Base-by-base conservation (phyloP, 1,140 invertebrate species). In the Formica selysi region DNA sequence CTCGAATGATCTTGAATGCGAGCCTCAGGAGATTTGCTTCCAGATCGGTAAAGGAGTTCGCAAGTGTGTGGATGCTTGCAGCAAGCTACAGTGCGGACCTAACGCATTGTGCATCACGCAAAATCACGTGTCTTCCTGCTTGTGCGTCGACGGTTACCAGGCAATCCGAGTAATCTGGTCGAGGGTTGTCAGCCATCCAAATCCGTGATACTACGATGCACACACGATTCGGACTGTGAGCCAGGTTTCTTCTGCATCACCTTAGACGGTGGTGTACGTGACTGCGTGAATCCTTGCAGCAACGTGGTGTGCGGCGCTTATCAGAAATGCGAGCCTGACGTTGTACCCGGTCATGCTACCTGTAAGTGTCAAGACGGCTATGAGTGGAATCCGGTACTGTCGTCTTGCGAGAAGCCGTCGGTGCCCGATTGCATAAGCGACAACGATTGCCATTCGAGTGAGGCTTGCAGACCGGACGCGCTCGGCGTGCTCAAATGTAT, bases 61-160 rank as follows among this genome's bases (percentile, higher is more conserved):
- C 57, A 98, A 97, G 93, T 98, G 98, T 94, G 96, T 98, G 1
- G 98, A 98, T 91, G 97, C 97, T 4, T 98, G 98, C 91, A 97
- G 96, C 76, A 98, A 98, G 94, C 95, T 98, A 11, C 98, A 98
- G 91, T 99, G 98, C 93, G 98, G 98, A 16, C 98, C 98, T 1
- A 98, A 98, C 94, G 98, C 98, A 4, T 94, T 98, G 1, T 99
- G 98, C 92, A 96, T 98, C 0, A 96, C 97, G 29, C 96, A 98
- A 78, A 97, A 97, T 91, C 98, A 98, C 93, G 96, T 97, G 59
- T 98, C 98, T 1, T 96, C 97, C 11, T 99, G 98, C 93, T 96
- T 98, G 62, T 99, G 98, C 93, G 95, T 97, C 32, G 97, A 98
- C 83, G 97, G 97, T 0, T 98, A 97, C 92, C 94, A 95, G 26